These are phyloP conservation scores for Motacilla alba DNA, from an alignment of 2,113 vertebrate genomes.

Conservation along the genomic window DNA sequence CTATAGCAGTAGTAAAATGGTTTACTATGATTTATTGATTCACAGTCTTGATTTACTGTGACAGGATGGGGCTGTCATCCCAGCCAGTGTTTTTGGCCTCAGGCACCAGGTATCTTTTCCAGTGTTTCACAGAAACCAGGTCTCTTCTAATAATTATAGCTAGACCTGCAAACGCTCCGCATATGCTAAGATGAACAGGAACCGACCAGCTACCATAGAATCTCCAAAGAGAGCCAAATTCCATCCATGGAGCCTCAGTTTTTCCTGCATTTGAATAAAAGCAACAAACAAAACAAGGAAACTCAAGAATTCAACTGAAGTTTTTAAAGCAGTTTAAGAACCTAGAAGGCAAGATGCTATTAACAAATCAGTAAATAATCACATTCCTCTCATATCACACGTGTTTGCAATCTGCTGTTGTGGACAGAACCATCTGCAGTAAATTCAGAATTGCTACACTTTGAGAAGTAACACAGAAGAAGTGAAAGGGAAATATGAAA, in stretches of 20 bases:
- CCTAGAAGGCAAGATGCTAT: not conserved
- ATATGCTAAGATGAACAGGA: not conserved
- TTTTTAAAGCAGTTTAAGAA: not conserved
- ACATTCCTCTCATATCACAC: not conserved
- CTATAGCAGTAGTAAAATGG: accelerated
- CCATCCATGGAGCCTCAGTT: not conserved
- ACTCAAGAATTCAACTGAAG: not conserved
- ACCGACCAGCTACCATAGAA: not conserved
- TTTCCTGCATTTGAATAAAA: not conserved
- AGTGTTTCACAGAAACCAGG: not conserved
- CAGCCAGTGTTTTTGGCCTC: not conserved
- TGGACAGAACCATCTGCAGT: not conserved
- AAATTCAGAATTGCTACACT: not conserved
- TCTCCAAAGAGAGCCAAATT: not conserved
- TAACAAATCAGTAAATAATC: not conserved
- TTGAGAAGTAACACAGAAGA: not conserved
- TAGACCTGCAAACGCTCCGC: not conserved
- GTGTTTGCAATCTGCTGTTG: not conserved
- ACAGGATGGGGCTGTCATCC: not conserved
- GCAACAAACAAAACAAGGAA: not conserved
- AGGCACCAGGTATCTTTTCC: not conserved
- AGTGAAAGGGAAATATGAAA: not conserved
- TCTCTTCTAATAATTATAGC: not conserved
- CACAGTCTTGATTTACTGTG: not conserved
- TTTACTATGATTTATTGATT: not conserved